Evolutionary conservation across 2,797 vertebrate genomes (phyloP).

Genomic region (Varecia variegata): DNA sequence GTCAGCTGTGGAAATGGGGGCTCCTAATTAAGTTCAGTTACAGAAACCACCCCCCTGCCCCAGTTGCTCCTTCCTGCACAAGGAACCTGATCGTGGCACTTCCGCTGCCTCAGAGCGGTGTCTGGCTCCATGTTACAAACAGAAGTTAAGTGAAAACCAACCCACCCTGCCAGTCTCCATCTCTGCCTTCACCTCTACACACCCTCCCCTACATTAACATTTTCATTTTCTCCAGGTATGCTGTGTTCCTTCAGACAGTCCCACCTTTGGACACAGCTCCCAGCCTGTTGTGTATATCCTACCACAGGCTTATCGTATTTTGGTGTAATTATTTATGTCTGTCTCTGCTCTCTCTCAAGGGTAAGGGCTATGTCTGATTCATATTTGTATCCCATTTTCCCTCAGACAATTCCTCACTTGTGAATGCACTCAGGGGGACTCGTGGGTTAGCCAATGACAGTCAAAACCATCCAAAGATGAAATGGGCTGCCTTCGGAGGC

Average conservation of each 20-base stretch:
- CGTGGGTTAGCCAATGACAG: background rate
- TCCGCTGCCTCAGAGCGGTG: background rate
- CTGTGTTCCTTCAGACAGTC: background rate
- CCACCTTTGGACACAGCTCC: background rate
- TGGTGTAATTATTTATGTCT: background rate
- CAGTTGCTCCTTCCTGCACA: background rate
- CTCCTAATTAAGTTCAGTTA: background rate
- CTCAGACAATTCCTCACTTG: background rate
- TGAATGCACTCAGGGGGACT: background rate
- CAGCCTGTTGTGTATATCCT: background rate
- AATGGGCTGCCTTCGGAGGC: background rate
- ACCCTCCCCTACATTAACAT: background rate
- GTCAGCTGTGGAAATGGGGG: background rate
- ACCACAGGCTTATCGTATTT: background rate
- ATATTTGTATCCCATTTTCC: background rate
- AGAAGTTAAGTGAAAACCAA: background rate
- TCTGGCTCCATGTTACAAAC: background rate
- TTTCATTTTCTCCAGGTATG: background rate
- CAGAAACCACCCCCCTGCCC: background rate
- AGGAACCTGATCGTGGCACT: background rate
- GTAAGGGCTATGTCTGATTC: background rate
- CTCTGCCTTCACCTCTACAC: background rate
- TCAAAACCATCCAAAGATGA: background rate
- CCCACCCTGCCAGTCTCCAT: background rate
- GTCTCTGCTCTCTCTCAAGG: background rate